Conservation (phyloP, 2,888 invertebrate species). For the Temnothorax rugatulus region DNA sequence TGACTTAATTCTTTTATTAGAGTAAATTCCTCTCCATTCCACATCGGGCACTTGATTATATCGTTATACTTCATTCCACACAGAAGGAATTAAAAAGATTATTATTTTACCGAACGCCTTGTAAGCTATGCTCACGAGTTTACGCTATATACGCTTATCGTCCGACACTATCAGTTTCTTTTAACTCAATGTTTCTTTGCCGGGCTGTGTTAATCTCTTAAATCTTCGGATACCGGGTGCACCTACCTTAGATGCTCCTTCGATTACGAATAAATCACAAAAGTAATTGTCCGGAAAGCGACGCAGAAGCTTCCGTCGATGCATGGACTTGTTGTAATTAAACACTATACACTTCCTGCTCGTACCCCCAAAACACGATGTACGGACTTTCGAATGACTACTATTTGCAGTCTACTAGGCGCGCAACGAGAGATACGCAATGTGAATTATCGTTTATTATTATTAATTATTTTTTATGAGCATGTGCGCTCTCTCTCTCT, state of each 20-base stretch:
- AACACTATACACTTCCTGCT: slow-evolving; percentile 77
- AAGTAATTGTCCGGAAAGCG: slow-evolving; percentile 55
- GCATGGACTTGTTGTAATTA: slow-evolving; percentile 65
- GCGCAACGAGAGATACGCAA: slow-evolving; percentile 70
- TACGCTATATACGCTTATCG: not conserved
- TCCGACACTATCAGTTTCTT: slow-evolving; percentile 24
- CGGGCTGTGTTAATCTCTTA: slow-evolving; percentile 21
- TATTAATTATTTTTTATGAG: slow-evolving; percentile 53
- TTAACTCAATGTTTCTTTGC: slow-evolving; percentile 47
- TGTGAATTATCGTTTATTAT: slow-evolving; percentile 61
- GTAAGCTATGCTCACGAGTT: not conserved
- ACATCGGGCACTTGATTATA: slow-evolving; percentile 22
- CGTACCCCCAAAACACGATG: slow-evolving; percentile 66
- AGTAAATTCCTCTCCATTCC: slow-evolving; percentile 14
- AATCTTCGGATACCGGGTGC: not conserved
- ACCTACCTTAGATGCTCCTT: slow-evolving; percentile 13
- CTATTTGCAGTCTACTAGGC: slow-evolving; percentile 70
- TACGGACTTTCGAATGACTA: slow-evolving; percentile 65
- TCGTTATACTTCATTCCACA: slow-evolving; percentile 18
- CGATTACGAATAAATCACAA: slow-evolving; percentile 47
- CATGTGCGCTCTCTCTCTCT: slow-evolving; percentile 32
- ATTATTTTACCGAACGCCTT: not conserved
- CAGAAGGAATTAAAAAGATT: slow-evolving; percentile 29
- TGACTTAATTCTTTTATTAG: slow-evolving; percentile 23
- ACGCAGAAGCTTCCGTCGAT: slow-evolving; percentile 50